Conservation (phyloP, 1,140 invertebrate species). For the Drosophila arawakana region DNA sequence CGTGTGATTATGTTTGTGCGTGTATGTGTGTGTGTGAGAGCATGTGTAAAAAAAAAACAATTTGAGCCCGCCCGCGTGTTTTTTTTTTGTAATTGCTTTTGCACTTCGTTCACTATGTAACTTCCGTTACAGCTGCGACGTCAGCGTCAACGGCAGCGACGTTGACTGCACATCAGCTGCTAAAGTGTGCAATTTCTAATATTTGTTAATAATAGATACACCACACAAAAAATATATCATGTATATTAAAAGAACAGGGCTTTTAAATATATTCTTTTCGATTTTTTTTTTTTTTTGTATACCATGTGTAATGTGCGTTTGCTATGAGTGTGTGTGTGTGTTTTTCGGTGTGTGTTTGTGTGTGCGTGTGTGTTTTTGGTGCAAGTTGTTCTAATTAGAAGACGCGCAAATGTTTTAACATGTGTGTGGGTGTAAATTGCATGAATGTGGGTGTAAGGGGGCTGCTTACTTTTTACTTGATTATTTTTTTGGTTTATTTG, state of each 20-base stretch:
- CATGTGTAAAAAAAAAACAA: conserved; percentile 31
- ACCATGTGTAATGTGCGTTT: conserved; percentile 17
- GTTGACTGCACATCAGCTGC: conserved; percentile 20
- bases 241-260: conserved; percentile 12
- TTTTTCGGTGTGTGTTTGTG: neutral
- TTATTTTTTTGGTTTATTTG: neutral
- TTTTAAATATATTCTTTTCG: neutral
- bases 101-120: conserved; percentile 32
- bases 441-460: conserved; percentile 11
- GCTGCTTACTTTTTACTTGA: conserved; percentile 58
- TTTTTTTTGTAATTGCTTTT: conserved; percentile 39
- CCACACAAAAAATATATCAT: conserved; percentile 9
- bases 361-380: conserved; percentile 9
- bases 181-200: conserved; percentile 25
- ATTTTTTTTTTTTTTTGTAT: conserved; percentile 12
- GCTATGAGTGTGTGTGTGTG: conserved; percentile 9
- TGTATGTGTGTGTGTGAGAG: conserved; percentile 4
- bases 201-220: conserved; percentile 46
- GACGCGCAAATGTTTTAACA: conserved; percentile 35
- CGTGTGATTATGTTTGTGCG: neutral
- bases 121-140: conserved; percentile 45
- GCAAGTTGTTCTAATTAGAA: conserved; percentile 45
- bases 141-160: conserved; percentile 12
- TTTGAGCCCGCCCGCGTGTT: conserved; percentile 44
- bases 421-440: conserved; percentile 27